Conservation (phyloP, 35 echinoderm and acorn worm genomes). For the Acanthaster planci region DNA sequence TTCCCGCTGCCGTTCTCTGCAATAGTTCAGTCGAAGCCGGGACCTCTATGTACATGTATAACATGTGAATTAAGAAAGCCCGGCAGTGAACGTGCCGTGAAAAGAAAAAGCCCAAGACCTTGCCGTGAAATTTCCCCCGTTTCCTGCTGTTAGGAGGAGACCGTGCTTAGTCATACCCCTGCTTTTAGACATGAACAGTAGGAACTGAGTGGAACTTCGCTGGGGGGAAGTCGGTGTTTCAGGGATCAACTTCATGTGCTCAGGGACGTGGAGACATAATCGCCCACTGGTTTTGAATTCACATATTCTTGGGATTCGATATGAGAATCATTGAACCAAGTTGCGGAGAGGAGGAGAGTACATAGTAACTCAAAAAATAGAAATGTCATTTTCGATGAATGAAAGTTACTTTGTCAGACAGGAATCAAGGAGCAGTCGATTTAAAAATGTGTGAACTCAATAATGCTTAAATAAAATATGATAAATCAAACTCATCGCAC, state of each 20-base stretch:
- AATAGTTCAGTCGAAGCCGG: no score
- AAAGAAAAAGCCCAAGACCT: not conserved
- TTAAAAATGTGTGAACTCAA: no score
- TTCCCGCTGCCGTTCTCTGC: no score
- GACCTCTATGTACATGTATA: no score
- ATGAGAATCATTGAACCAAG: not conserved
- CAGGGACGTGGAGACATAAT: not conserved
- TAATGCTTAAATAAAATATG: no score
- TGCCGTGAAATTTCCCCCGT: not conserved
- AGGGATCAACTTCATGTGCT: not conserved
- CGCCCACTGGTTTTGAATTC: no score
- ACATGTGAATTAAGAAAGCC: no score
- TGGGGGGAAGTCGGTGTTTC: not conserved
- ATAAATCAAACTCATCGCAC: no score
- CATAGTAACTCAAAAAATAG: not conserved
- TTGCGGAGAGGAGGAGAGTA: not conserved
- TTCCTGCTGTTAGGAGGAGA: not conserved
- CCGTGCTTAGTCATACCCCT: not conserved
- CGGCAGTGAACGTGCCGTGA: conserved; percentile 6
- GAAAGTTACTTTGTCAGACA: not conserved
- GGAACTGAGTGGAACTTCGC: not conserved
- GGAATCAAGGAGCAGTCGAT: not conserved
- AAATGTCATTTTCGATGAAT: not conserved
- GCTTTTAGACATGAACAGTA: not conserved
- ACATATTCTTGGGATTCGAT: not conserved